Conservation (phyloP, 1,140 invertebrate genomes). For the Ruditapes philippinarum region DNA sequence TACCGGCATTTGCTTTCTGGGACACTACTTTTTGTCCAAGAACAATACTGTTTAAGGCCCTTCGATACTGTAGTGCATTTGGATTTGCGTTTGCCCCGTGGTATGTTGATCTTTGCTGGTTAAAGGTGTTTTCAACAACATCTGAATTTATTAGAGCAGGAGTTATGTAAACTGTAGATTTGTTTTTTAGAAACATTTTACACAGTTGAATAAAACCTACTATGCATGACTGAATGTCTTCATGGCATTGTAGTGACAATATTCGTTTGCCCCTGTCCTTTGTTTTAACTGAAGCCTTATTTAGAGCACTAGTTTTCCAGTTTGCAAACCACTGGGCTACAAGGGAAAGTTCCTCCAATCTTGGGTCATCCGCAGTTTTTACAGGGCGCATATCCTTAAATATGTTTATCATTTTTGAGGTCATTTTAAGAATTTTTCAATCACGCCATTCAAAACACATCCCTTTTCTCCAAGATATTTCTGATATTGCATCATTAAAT, state of each 20-base stretch:
- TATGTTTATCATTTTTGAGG: slow-evolving; percentile 41
- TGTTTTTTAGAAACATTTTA: not conserved
- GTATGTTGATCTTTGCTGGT: slow-evolving; percentile 58
- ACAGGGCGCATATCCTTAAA: slow-evolving; percentile 53
- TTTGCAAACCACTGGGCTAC: slow-evolving; percentile 2
- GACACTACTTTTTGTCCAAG: slow-evolving; percentile 47
- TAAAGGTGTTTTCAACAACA: slow-evolving; percentile 63
- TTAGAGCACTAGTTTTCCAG: slow-evolving; percentile 23
- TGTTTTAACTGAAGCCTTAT: not conserved
- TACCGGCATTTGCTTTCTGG: slow-evolving; percentile 52
- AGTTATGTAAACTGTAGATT: not conserved
- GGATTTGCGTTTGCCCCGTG: slow-evolving; percentile 61
- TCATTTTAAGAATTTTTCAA: slow-evolving; percentile 46
- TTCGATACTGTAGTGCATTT: slow-evolving; percentile 55
- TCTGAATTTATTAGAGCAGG: slow-evolving; percentile 65
- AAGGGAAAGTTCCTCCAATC: slow-evolving; percentile 12
- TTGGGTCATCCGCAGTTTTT: not conserved
- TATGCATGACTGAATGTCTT: slow-evolving; percentile 54
- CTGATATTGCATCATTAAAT: slow-evolving; percentile 33
- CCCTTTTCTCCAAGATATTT: slow-evolving; percentile 46
- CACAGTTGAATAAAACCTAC: slow-evolving; percentile 52
- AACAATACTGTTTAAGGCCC: slow-evolving; percentile 59
- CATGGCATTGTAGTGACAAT: slow-evolving; percentile 57
- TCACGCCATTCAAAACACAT: slow-evolving; percentile 20
- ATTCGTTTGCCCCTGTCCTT: slow-evolving; percentile 18